Percentiles rank a stretch among this genome's conserved stretches.
Evolutionary conservation across 2,113 vertebrate species (phyloP).

Genomic region (Oreocharis arfaki): DNA sequence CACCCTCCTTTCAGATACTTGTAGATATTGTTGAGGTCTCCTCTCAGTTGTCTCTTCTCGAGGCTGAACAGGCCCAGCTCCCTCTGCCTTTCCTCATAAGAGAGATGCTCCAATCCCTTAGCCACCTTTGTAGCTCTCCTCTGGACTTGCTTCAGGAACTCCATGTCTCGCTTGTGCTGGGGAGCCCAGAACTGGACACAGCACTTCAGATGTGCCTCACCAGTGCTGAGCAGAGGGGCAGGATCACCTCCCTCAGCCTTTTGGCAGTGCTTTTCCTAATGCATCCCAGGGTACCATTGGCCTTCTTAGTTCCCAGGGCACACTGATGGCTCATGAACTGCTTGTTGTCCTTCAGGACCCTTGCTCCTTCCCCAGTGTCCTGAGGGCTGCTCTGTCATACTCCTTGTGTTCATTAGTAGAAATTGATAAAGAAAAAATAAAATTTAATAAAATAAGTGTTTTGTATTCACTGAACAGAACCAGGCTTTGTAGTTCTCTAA

Average conservation of each 20-base stretch:
- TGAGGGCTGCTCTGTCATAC: not conserved
- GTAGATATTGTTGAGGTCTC: not conserved
- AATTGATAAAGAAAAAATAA: not conserved
- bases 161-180: not conserved
- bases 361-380: not conserved
- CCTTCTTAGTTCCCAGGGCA: not conserved
- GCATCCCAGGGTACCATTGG: accelerated
- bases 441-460: not conserved
- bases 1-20: not conserved
- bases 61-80: not conserved
- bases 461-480: not conserved
- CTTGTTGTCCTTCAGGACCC: not conserved
- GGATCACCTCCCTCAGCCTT: not conserved
- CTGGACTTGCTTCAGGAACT: not conserved
- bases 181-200: not conserved
- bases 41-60: not conserved
- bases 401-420: not conserved
- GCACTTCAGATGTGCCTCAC: not conserved
- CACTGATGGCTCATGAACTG: not conserved
- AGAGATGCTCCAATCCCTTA: not conserved
- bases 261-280: not conserved
- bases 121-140: not conserved
- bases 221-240: not conserved
- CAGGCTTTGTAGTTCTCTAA: not conserved
- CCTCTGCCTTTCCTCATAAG: not conserved